Conservation (phyloP, 2,113 vertebrate species). For the Phaethon lepturus region DNA sequence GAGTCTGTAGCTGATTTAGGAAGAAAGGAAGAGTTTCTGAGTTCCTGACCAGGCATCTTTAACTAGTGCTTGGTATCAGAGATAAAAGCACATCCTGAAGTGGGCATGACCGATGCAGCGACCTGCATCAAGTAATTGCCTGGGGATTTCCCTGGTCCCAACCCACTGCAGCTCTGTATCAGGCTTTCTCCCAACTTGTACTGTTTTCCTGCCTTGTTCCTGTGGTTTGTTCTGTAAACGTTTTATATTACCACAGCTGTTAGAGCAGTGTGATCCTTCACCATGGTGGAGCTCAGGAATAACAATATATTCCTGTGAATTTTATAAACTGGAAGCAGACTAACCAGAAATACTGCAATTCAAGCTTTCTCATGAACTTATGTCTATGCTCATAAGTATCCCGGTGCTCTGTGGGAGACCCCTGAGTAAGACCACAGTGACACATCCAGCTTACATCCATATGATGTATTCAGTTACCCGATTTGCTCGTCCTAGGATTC, state of each 20-base stretch:
- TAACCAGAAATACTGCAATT: not conserved
- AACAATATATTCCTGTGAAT: not conserved
- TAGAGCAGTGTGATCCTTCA: not conserved
- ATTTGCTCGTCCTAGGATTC: not conserved
- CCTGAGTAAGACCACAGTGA: not conserved
- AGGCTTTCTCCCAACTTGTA: not conserved
- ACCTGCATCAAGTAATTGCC: not conserved
- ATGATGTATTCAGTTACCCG: not conserved
- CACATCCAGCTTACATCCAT: rapidly evolving
- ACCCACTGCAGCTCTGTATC: not conserved
- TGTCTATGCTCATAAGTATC: rapidly evolving
- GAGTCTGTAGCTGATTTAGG: not conserved
- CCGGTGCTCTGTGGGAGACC: not conserved
- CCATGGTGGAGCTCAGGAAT: not conserved
- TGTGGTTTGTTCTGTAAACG: rapidly evolving
- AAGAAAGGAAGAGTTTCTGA: not conserved
- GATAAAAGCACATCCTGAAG: not conserved
- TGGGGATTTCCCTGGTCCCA: rapidly evolving
- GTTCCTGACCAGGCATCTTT: not conserved
- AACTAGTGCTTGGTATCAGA: not conserved
- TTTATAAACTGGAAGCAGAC: not conserved
- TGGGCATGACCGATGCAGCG: not conserved
- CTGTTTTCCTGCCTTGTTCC: not conserved
- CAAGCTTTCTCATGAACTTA: rapidly evolving
- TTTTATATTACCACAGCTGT: not conserved